phyloP scores from a whole-genome alignment of 1,140 invertebrate species.

The Drosophila prosaltans region DNA sequence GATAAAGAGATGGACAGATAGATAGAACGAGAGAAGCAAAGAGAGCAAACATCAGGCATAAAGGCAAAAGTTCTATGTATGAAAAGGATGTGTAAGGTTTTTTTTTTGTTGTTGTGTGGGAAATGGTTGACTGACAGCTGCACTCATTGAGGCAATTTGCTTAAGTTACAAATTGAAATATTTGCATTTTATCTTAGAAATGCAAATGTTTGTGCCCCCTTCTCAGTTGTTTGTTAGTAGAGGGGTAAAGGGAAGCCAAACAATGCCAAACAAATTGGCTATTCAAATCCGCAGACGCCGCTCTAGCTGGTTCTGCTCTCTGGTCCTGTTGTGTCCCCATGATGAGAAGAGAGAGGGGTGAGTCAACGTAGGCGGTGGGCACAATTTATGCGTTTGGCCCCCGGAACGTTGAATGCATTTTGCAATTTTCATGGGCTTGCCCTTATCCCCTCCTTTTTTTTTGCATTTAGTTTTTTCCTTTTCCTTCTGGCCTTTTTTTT shows the following conservation, averaged over 20 bases:
- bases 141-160: constrained; percentile 82
- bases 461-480: constrained; percentile 11
- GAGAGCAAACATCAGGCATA: constrained; percentile 10
- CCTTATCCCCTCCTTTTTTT: constrained; percentile 17
- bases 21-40: background rate
- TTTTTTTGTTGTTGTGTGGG: background rate
- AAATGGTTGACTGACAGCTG: constrained; percentile 72
- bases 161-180: constrained; percentile 83
- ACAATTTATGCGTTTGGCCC: constrained; percentile 75
- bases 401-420: constrained; percentile 72
- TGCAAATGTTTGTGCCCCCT: constrained; percentile 58
- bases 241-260: constrained; percentile 57
- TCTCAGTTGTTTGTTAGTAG: background rate
- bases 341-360: background rate
- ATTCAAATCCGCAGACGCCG: constrained; percentile 75
- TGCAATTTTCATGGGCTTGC: constrained; percentile 74
- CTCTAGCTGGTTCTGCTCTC: constrained; percentile 7
- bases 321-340: constrained; percentile 19
- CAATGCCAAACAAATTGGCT: constrained; percentile 81
- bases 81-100: background rate
- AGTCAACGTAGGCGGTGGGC: constrained; percentile 31
- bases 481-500: constrained; percentile 28
- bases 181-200: constrained; percentile 82
- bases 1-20: background rate
- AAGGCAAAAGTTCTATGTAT: background rate